Conservation (phyloP, 2,113 vertebrate genomes). For the Theristicus caerulescens region DNA sequence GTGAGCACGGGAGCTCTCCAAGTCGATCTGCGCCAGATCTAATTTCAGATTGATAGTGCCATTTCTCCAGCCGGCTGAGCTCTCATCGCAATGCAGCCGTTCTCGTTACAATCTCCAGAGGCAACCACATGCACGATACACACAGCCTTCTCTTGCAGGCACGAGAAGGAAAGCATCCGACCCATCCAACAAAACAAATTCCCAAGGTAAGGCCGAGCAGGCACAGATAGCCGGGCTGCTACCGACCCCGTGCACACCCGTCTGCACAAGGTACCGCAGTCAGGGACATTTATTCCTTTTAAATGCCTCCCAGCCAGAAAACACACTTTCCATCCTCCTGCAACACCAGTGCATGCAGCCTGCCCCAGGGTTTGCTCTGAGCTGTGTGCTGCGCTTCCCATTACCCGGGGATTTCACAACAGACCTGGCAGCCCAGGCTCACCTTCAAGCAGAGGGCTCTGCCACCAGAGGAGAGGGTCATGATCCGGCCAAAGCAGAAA, state of each 20-base stretch:
- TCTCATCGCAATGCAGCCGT: accelerated
- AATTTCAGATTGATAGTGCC: background rate
- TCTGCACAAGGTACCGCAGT: background rate
- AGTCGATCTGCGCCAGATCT: background rate
- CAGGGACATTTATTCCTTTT: background rate
- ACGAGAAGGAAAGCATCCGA: accelerated
- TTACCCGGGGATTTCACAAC: background rate
- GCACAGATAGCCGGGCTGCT: background rate
- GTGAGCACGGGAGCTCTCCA: background rate
- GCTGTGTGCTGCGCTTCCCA: background rate
- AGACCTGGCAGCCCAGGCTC: too few relatives aligned
- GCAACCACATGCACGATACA: background rate
- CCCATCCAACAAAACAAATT: background rate
- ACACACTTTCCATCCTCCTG: background rate
- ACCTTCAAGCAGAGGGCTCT: background rate
- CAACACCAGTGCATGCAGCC: background rate
- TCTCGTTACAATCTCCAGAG: background rate
- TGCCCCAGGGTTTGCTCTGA: background rate
- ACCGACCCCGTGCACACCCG: background rate
- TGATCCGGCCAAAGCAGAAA: background rate
- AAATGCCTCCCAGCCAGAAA: background rate
- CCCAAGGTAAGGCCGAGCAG: background rate
- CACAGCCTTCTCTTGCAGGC: background rate
- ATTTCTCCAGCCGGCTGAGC: background rate
- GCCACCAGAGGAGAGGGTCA: background rate